A percentile compares a stretch with the other conserved stretches of the same genome.
phyloP scores from a whole-genome alignment of 2,797 vertebrate genomes.

The Scolopax rusticola region DNA sequence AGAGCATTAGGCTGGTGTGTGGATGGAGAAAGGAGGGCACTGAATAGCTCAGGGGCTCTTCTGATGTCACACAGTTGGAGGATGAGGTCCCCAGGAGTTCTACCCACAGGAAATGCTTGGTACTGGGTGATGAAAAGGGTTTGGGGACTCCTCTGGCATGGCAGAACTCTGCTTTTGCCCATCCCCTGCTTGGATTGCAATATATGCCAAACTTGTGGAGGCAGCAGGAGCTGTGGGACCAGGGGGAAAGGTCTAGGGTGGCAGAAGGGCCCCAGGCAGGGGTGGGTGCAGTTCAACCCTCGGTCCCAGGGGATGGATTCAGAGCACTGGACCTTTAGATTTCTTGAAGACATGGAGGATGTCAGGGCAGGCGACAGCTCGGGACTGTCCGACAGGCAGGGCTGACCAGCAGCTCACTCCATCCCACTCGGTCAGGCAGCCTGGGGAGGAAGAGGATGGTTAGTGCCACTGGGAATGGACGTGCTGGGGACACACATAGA shows the following conservation, averaged over 20 bases:
- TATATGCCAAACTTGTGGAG: neutral
- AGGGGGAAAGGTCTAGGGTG: neutral
- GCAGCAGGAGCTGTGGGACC: neutral
- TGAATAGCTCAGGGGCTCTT: neutral
- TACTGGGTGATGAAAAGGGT: neutral
- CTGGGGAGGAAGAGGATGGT: neutral
- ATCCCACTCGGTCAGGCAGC: conserved; percentile 75
- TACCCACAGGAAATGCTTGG: neutral
- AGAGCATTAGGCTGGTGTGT: neutral
- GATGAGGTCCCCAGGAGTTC: neutral
- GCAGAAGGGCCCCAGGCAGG: neutral
- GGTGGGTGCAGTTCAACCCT: neutral
- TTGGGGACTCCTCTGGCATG: neutral
- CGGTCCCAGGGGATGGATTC: neutral
- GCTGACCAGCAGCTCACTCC: conserved; percentile 73
- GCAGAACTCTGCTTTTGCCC: neutral
- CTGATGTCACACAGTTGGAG: neutral
- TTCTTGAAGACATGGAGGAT: conserved; percentile 32
- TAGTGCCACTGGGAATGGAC: neutral
- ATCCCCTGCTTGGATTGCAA: neutral
- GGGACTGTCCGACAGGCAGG: conserved; percentile 10
- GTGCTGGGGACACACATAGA: neutral
- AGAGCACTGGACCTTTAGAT: conserved; percentile 1
- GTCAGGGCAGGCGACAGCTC: conserved; percentile 54
- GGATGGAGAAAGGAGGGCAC: neutral